Conservation (phyloP, 2,797 vertebrate genomes). For the Catostomus latipinnis region DNA sequence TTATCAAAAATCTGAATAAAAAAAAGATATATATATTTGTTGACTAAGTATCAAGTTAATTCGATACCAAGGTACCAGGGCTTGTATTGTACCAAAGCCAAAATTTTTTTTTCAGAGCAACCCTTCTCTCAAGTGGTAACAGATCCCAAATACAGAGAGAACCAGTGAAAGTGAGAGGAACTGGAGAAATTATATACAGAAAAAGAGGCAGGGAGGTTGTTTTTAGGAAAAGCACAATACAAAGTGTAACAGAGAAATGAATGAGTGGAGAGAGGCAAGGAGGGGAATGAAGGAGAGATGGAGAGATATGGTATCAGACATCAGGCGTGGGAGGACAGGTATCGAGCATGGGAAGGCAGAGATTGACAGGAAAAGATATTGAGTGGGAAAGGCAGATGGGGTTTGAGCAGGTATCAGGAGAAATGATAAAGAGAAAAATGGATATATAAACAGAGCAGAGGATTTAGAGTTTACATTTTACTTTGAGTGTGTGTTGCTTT, state of each 20-base stretch:
- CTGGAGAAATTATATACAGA: conserved; percentile 26
- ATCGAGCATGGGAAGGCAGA: conserved; percentile 23
- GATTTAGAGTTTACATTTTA: conserved; percentile 41
- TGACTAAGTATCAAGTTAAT: too few species aligned
- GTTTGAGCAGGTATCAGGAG: conserved; percentile 39
- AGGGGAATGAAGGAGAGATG: conserved; percentile 32
- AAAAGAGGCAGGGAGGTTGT: conserved; percentile 14
- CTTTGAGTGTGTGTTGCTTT: background rate
- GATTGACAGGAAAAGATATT: conserved; percentile 66
- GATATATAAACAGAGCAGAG: conserved; percentile 48
- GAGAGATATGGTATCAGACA: conserved; percentile 51
- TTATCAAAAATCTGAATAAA: too few species aligned
- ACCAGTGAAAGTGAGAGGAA: conserved; percentile 23
- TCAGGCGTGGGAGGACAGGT: conserved; percentile 41
- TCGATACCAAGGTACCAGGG: too few species aligned
- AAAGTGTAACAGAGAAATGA: too few species aligned
- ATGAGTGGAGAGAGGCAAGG: background rate
- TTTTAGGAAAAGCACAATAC: conserved; percentile 15
- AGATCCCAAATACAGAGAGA: conserved; percentile 19
- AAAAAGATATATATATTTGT: too few species aligned
- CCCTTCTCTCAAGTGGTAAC: background rate
- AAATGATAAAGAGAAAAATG: conserved; percentile 48
- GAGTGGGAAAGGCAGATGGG: conserved; percentile 44
- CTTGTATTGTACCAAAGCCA: too few species aligned
- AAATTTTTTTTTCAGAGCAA: too few species aligned